A percentile compares a stretch with the other conserved stretches of the same genome.
phyloP scores from a whole-genome alignment of 1,140 invertebrate genomes.

The Saccostrea glomerata region DNA sequence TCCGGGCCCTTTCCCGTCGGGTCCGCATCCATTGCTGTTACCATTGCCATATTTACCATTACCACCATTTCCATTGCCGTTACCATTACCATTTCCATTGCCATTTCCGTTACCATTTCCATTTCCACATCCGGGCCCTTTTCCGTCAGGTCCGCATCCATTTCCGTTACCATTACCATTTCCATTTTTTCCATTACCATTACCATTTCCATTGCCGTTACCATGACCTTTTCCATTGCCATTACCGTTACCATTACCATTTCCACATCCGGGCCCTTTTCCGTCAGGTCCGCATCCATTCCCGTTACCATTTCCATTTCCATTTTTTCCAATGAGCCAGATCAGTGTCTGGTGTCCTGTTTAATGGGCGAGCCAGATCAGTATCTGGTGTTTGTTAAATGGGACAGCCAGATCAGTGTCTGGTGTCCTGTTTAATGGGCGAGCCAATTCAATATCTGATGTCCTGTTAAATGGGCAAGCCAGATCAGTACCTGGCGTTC shows the following conservation, averaged over 20 bases:
- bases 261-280: background rate
- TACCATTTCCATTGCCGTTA: too few relatives aligned
- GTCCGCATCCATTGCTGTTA: background rate
- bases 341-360: too few relatives aligned
- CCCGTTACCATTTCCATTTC: too few relatives aligned
- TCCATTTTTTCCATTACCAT: background rate
- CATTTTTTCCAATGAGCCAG: too few relatives aligned
- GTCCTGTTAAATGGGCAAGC: too few relatives aligned
- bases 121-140: background rate
- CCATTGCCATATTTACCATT: background rate
- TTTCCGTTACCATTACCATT: constrained; percentile 1
- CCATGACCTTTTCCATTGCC: background rate
- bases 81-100: background rate
- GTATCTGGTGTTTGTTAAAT: too few relatives aligned
- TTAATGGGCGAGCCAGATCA: too few relatives aligned
- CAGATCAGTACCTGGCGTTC: too few relatives aligned
- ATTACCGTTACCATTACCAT: background rate
- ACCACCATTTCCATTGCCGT: background rate
- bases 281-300: background rate
- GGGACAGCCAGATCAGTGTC: too few relatives aligned
- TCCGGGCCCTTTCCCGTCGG: background rate
- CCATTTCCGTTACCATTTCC: constrained; percentile 6
- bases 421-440: too few relatives aligned
- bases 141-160: background rate
- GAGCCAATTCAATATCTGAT: too few relatives aligned